Conservation (phyloP, 2,113 vertebrate genomes). For the Crotalus horridus region DNA sequence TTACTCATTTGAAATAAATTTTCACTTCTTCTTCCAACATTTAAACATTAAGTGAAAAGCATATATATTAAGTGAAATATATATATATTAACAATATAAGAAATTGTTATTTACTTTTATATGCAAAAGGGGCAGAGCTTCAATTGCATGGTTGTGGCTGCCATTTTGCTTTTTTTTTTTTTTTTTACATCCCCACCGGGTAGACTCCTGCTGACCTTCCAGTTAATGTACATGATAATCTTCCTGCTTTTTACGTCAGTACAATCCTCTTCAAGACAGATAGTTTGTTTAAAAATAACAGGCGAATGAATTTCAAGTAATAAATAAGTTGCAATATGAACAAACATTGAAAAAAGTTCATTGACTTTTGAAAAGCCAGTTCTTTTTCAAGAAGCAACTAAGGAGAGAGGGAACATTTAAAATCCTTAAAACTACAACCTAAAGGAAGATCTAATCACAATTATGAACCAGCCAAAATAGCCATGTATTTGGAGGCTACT, state of each 20-base stretch:
- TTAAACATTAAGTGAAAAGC: not conserved
- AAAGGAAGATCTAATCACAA: not conserved
- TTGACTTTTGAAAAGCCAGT: not conserved
- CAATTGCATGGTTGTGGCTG: not conserved
- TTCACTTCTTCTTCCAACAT: not conserved
- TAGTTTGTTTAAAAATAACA: not conserved
- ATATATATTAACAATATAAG: not conserved
- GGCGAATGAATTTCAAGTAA: not conserved
- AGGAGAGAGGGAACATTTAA: not conserved
- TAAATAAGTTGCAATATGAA: not conserved
- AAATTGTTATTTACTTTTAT: not conserved
- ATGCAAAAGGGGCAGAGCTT: not conserved
- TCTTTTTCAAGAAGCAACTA: not conserved
- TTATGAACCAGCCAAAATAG: not conserved
- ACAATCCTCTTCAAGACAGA: not conserved
- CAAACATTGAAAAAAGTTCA: not conserved
- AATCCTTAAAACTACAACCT: not conserved
- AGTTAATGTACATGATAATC: not conserved
- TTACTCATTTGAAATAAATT: not conserved
- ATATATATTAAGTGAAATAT: not conserved
- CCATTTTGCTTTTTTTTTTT: not conserved
- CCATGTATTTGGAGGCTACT: not conserved
- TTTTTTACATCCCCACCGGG: not conserved
- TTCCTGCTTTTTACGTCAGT: not conserved
- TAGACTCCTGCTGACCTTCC: not conserved